A percentile compares a stretch with the other conserved stretches of the same genome.
Evolutionary conservation across 2,113 vertebrate genomes (phyloP).

Genomic region (Chloebia gouldiae): DNA sequence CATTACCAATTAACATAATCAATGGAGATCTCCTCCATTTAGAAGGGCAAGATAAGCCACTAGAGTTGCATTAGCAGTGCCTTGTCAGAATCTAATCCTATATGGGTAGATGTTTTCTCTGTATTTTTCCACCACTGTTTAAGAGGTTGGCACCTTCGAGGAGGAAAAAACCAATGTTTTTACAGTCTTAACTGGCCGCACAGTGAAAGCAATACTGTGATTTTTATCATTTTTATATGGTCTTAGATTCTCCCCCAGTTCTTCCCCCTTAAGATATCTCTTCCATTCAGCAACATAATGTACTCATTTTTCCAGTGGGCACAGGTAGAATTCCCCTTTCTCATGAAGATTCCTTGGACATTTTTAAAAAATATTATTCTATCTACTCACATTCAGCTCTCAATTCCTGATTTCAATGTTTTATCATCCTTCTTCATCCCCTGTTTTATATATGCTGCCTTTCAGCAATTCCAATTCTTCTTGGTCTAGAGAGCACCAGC

Average conservation of each 20-base stretch:
- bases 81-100: neutral
- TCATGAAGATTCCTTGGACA: neutral
- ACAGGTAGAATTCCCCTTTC: neutral
- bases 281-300: neutral
- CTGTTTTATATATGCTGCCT: neutral
- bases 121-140: neutral
- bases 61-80: neutral
- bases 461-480: neutral
- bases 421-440: neutral
- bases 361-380: neutral
- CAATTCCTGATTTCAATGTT: neutral
- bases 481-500: neutral
- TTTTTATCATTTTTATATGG: neutral
- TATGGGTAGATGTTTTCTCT: neutral
- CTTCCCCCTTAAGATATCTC: neutral
- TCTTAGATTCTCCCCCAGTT: neutral
- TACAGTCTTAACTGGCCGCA: neutral
- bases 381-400: neutral
- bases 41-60: neutral
- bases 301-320: neutral
- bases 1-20: neutral
- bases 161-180: neutral
- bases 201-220: neutral
- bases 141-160: neutral
- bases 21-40: neutral